Evolutionary conservation across 2,888 invertebrate species (phyloP), one percentile per base, ranked within the genome.

Genomic region (Ischnus inquisitorius): DNA sequence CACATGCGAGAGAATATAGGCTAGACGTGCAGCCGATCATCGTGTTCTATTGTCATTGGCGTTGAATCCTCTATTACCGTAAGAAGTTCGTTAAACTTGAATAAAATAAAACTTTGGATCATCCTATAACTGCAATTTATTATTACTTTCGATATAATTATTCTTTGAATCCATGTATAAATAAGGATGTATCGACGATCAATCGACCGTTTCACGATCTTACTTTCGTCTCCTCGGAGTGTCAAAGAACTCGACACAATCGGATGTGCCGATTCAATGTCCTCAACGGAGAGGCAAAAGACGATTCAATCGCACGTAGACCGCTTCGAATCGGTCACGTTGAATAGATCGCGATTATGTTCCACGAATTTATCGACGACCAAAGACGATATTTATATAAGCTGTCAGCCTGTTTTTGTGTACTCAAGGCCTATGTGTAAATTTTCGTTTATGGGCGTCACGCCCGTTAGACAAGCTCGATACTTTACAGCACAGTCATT

Each of bases 401-500:
- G 57, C 60, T 46, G 68, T 77, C 60, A 68, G 60, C 67, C 28
- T 57, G 19, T 67, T 22, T 43, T 57, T 67, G 25, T 75, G 34
- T 22, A n/a, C 76, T 67, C 41, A n/a, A 16, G 22, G 25, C n/a
- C 43, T 19, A 25, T 43, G 28, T 43, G 28, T 51, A 19, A n/a
- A 5, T 4, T 51, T 41, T 76, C 71, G 25, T 68, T 79, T 82
- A 78, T 80, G 64, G 22, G 28, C 64, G 64, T 65, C 65, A 78
- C 74, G 57, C 54, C 54, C 57, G 51, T 80, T 77, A 51, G 43
- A 77, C 62, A 62, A 51, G 19, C 75, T 22, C 54, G 62, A 48
- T 67, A 43, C 10, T 64, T 22, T 34, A 46, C 62, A 46, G 62
- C 74, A 46, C 62, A 46, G 62, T 62, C 28, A 62, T 16, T 16